Conservation (phyloP, 1,140 invertebrate species). For the Zelostemma sp. region DNA sequence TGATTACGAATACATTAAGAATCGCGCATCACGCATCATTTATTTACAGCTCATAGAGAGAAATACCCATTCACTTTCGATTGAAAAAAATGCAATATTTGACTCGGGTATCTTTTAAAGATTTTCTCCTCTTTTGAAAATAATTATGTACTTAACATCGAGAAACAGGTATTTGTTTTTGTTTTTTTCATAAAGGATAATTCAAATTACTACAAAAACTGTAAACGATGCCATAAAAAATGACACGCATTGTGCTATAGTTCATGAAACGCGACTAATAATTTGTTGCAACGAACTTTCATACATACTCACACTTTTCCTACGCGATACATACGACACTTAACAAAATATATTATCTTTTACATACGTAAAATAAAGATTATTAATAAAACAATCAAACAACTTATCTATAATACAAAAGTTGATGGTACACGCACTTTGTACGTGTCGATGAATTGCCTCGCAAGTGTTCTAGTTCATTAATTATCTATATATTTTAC, state of each 20-base stretch:
- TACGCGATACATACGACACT: constrained; percentile 34
- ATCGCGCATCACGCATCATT: constrained; percentile 8
- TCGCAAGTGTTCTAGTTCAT: background rate
- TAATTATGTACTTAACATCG: too few species aligned
- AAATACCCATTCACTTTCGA: constrained; percentile 12
- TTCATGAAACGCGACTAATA: too few species aligned
- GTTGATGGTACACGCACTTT: constrained; percentile 28
- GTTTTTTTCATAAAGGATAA: background rate
- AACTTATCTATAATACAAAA: constrained; percentile 49
- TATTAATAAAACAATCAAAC: constrained; percentile 46
- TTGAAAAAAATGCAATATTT: constrained; percentile 14
- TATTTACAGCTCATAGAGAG: constrained; percentile 11
- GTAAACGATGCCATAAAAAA: background rate
- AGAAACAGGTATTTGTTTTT: too few species aligned
- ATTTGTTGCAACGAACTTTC: too few species aligned
- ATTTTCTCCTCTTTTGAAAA: too few species aligned
- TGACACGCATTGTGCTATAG: constrained; percentile 13
- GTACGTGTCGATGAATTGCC: constrained; percentile 20
- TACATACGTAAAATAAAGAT: constrained; percentile 58
- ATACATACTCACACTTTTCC: constrained; percentile 16
- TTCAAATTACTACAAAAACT: too few species aligned
- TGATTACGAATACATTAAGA: constrained; percentile 5
- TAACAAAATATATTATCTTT: constrained; percentile 68
- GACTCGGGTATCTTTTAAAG: constrained; percentile 22
- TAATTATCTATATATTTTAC: constrained; percentile 27